Percentiles rank a stretch among this genome's conserved stretches.
These are phyloP conservation scores for Chaetodon trifasciatus DNA, from an alignment of 2,797 vertebrate genomes.

Conservation along the genomic window DNA sequence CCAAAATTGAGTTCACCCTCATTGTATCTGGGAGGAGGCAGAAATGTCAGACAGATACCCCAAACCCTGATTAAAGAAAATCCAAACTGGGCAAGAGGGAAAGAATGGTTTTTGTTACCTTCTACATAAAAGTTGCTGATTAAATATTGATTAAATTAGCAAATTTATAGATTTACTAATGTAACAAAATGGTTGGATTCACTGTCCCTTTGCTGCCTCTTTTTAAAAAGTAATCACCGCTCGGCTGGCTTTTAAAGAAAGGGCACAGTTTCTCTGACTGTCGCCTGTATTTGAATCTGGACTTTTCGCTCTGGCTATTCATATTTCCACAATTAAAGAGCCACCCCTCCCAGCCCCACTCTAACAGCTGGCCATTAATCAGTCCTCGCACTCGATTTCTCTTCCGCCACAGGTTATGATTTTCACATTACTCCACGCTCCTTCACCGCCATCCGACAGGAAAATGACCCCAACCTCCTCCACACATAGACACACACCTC, in stretches of 20 bases:
- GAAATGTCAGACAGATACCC: background rate
- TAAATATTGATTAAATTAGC: background rate
- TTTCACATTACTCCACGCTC: constrained; percentile 72
- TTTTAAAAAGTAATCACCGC: constrained; percentile 26
- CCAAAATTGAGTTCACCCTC: constrained; percentile 1
- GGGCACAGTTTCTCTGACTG: constrained; percentile 6
- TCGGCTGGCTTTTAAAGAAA: constrained; percentile 1
- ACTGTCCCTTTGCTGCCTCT: background rate
- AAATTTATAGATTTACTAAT: background rate
- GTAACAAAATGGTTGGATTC: background rate
- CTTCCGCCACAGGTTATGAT: constrained; percentile 75
- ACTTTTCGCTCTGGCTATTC: constrained; percentile 57
- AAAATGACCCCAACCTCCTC: constrained; percentile 55
- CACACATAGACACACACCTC: constrained; percentile 15
- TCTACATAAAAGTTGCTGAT: background rate
- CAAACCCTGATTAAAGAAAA: background rate
- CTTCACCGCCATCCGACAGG: constrained; percentile 44
- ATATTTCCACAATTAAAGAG: constrained; percentile 72
- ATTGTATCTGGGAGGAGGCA: background rate
- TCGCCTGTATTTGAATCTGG: constrained; percentile 28
- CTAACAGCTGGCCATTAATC: constrained; percentile 77
- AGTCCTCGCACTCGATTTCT: constrained; percentile 68
- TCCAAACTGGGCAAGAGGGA: background rate
- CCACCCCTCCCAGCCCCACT: constrained; percentile 35
- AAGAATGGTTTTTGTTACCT: background rate